These are phyloP conservation scores for Apeira syringaria DNA, from an alignment of 2,888 invertebrate genomes.

Conservation along the genomic window DNA sequence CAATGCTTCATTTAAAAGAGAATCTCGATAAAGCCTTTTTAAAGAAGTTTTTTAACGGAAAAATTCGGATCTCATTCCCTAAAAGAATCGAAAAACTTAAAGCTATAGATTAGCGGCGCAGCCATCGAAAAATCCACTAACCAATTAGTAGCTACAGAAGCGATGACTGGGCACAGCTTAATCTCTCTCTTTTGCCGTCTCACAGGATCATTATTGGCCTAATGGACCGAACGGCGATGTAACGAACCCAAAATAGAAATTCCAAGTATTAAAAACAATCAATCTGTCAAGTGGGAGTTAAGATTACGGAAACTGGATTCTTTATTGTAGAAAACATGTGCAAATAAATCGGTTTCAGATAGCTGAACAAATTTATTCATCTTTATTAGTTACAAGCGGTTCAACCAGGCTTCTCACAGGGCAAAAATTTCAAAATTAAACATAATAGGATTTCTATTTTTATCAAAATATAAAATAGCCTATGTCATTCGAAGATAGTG, in stretches of 20 bases:
- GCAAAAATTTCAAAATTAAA: too few species aligned
- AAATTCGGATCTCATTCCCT: conserved; percentile 8
- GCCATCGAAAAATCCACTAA: conserved; percentile 52
- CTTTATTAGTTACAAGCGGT: too few species aligned
- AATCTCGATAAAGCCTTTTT: too few species aligned
- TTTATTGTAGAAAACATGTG: too few species aligned
- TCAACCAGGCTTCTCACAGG: too few species aligned
- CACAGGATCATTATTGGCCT: conserved; percentile 71
- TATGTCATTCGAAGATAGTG: too few species aligned
- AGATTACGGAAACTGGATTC: too few species aligned
- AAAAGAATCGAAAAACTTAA: conserved; percentile 10
- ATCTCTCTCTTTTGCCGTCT: conserved; percentile 73
- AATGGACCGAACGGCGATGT: conserved; percentile 60
- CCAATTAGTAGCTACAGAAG: conserved; percentile 66
- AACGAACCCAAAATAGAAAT: conserved; percentile 54
- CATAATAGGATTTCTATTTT: too few species aligned
- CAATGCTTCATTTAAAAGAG: too few species aligned
- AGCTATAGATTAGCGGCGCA: conserved; percentile 27
- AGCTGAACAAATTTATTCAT: too few species aligned
- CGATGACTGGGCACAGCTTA: conserved; percentile 69
- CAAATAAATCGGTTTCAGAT: too few species aligned
- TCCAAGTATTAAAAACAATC: conserved; percentile 46
- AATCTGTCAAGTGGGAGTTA: not conserved
- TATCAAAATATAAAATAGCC: too few species aligned
- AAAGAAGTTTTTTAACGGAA: not conserved